Conservation (phyloP, 2,797 vertebrate species). For the Lates japonicus region DNA sequence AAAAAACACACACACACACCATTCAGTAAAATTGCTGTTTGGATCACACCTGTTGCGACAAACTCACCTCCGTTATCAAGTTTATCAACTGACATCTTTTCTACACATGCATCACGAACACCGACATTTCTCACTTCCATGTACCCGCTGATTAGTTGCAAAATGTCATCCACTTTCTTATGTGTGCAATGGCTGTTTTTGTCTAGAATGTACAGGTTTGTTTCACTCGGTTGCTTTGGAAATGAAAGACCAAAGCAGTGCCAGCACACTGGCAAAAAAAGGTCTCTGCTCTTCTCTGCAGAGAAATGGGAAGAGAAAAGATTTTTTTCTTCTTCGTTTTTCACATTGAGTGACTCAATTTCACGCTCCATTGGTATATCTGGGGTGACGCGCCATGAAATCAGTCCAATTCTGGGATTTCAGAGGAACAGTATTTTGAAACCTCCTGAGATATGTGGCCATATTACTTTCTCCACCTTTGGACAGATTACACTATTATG, state of each 20-base stretch:
- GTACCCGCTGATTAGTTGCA: slow-evolving; percentile 54
- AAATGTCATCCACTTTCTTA: slow-evolving; percentile 57
- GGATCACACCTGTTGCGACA: slow-evolving; percentile 51
- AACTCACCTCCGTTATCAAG: slow-evolving; percentile 33
- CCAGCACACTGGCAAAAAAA: slow-evolving; percentile 55
- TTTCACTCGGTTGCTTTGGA: slow-evolving; percentile 72
- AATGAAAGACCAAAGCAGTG: slow-evolving; percentile 71
- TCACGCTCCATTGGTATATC: slow-evolving; percentile 89
- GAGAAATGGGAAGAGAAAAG: slow-evolving; percentile 74
- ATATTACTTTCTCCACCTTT: slow-evolving; percentile 83
- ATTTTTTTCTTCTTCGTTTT: slow-evolving; percentile 75
- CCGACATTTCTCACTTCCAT: slow-evolving; percentile 43
- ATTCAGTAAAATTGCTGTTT: slow-evolving; percentile 5
- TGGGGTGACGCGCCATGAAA: slow-evolving; percentile 88
- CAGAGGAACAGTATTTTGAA: slow-evolving; percentile 88
- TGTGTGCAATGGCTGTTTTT: slow-evolving; percentile 64
- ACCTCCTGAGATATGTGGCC: slow-evolving; percentile 87
- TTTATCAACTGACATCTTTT: slow-evolving; percentile 35
- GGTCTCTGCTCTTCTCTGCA: slow-evolving; percentile 59
- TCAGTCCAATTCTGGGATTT: slow-evolving; percentile 89
- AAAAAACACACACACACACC: no score
- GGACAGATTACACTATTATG: slow-evolving; percentile 84
- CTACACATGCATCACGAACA: slow-evolving; percentile 21
- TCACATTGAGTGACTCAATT: slow-evolving; percentile 89
- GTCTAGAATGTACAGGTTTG: slow-evolving; percentile 66